A percentile compares a stretch with the other conserved stretches of the same genome.
These are phyloP conservation scores for Antennarius maculatus DNA, from an alignment of 2,797 vertebrate genomes.

Conservation along the genomic window DNA sequence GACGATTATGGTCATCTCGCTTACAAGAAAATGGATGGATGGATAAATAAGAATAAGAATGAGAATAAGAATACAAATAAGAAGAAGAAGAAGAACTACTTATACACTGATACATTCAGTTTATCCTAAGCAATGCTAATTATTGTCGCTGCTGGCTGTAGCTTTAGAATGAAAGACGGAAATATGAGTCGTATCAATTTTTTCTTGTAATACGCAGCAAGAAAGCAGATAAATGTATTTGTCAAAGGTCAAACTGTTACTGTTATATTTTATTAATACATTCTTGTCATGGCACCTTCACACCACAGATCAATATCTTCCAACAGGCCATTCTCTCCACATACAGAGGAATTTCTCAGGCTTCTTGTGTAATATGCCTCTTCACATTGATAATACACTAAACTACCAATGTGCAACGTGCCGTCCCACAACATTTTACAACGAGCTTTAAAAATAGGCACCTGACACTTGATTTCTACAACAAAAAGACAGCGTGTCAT, in stretches of 20 bases:
- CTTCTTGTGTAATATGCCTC: constrained; percentile 76
- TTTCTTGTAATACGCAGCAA: not conserved
- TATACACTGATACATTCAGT: too few relatives aligned
- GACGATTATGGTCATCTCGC: too few relatives aligned
- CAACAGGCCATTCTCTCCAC: constrained; percentile 72
- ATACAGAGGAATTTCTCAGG: constrained; percentile 60
- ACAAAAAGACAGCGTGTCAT: constrained; percentile 50
- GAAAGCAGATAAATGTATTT: not conserved
- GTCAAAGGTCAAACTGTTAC: not conserved
- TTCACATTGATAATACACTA: constrained; percentile 79
- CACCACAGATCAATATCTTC: constrained; percentile 73
- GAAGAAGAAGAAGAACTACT: too few relatives aligned
- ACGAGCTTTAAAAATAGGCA: constrained; percentile 75
- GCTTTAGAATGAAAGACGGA: not conserved
- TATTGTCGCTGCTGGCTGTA: not conserved
- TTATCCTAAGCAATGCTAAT: constrained; percentile 5
- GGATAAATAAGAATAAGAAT: too few relatives aligned
- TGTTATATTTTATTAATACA: not conserved
- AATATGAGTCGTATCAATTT: not conserved
- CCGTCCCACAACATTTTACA: constrained; percentile 79
- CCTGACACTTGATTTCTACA: constrained; percentile 83
- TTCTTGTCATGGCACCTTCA: constrained; percentile 73
- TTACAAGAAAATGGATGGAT: too few relatives aligned
- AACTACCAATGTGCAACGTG: constrained; percentile 69
- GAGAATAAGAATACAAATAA: too few relatives aligned